Base-by-base conservation (phyloP, 2,797 vertebrate species). In the Etheostoma nigrum region DNA sequence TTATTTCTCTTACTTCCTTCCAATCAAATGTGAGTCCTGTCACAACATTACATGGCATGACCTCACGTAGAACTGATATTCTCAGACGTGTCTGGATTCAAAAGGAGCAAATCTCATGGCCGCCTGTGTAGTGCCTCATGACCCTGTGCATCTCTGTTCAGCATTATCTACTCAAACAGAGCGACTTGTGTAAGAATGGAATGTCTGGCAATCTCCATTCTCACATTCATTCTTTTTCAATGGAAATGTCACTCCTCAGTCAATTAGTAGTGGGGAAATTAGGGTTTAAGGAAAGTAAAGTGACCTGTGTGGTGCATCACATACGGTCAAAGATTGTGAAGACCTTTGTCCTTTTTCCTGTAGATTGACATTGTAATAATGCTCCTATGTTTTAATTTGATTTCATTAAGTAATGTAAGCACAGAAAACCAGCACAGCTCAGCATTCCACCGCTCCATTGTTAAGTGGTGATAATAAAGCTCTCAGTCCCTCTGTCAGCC, bases 51-150 rank as follows among this genome's bases (percentile, higher is more conserved):
- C 68, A 64, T 84, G 82, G 45, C 72, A 33, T 49, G 62, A 78
- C 80, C 80, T 91, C 85, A 91, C 74, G 63, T 89, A 86, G 57
- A 81, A 72, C 69, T 55, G 42, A 68, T 30, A 51, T 69, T 76
- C 2, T 79, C 30, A 15, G 70, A 72, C 84, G 82, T 90, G 78
- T 83, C 2, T 30, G 44, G 69, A 79, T 70, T 74, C 44, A 71
- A 52, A 78, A 66, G 19, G 19, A 76, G 67, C 5, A 3, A 73
- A 13, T 49, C 47, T 72, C 42, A 67, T 69, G 55, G 61, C 42
- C 5, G 74, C 64, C 49, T 1, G 4, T 55, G 15, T 61, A 48
- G 51, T 11, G 44, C 57, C 69, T 79, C 59, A 44, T 72, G 79
- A 88, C 72, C 60, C 36, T 18, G 10, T 49, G 65, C 36, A 16